Evolutionary conservation across 2,888 invertebrate genomes (phyloP), one percentile per base, ranked within the genome.

Genomic region (Blastobasis adustella): DNA sequence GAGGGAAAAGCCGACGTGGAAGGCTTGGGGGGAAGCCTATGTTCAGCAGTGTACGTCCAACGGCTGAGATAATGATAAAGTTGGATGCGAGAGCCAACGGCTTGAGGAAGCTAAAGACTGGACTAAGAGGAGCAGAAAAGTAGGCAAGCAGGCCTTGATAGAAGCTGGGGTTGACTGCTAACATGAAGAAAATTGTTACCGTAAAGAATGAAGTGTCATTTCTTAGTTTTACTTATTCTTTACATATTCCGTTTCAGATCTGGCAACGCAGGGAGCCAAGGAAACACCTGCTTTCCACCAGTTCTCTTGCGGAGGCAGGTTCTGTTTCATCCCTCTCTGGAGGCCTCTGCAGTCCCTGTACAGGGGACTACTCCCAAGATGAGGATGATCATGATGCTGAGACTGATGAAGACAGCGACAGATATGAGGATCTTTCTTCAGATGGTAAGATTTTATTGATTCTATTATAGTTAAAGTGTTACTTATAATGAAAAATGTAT

Each of bases 191-290:
- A 1, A 23, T 3, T 2, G 23, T 23, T 23, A 23, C 23, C 23
- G 3, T 23, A 23, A 23, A 23, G 3, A 23, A 23, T 23, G 3
- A 23, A 23, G 3, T 23, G 23, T 23, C 1, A 23, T 23, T 23
- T 23, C 3, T 23, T 23, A 2, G 23, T 23, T 23, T 23, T 23
- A 23, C 23, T 23, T 23, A 23, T 23, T 3, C 23, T 23, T 23
- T 23, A 23, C 23, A 23, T 23, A 23, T 23, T 40, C 9, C 7
- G 38, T 37, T 50, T 44, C 82, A 93, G 81, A 93, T 96, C 57
- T 96, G 96, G 96, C 94, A 94, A 72, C 91, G 95, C 42, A 89
- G 96, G 56, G 96, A 97, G 74, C 96, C 96, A 5, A 90, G 96
- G 49, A 95, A 94, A 73, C 96, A 96, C 84, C 86, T 96, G 56